phyloP scores from a whole-genome alignment of 2,888 invertebrate genomes.

The Cremastinae sp. region DNA sequence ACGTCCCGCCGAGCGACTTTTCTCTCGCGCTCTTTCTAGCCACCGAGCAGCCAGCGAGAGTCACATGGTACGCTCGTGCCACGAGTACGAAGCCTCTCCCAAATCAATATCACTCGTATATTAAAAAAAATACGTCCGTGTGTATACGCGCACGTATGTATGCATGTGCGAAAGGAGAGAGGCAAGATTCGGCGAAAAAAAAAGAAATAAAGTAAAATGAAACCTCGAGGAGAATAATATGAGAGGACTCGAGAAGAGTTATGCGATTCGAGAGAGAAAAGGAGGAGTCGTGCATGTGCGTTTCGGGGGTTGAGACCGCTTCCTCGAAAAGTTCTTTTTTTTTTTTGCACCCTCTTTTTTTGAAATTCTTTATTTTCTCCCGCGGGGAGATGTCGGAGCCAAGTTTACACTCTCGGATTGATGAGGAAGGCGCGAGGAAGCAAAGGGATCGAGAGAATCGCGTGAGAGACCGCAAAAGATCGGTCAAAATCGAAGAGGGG shows the following conservation, averaged over 20 bases:
- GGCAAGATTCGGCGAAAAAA: conserved; percentile 12
- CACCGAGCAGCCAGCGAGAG: conserved; percentile 63
- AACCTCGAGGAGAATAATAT: too few relatives aligned
- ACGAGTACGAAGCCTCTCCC: conserved; percentile 78
- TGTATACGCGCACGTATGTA: conserved; percentile 14
- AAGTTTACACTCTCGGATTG: conserved; percentile 47
- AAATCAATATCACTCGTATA: conserved; percentile 80
- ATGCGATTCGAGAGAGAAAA: too few relatives aligned
- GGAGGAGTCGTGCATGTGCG: too few relatives aligned
- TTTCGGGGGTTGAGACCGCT: too few relatives aligned
- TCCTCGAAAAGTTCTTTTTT: too few relatives aligned
- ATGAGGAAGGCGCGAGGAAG: conserved; percentile 1
- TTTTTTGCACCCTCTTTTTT: neutral
- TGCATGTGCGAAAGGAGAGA: conserved; percentile 28
- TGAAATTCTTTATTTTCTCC: conserved; percentile 25
- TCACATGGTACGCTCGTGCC: conserved; percentile 78
- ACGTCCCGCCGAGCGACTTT: conserved; percentile 58
- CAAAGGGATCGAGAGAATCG: conserved; percentile 1
- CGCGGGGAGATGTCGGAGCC: conserved; percentile 38
- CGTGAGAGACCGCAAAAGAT: conserved; percentile 32
- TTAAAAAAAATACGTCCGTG: conserved; percentile 64
- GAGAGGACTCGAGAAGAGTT: too few relatives aligned
- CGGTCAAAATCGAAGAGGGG: conserved; percentile 26
- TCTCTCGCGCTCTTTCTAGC: conserved; percentile 56
- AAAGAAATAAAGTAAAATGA: neutral